Percentiles rank a stretch among this genome's conserved stretches.
Conservation (phyloP, 2,797 vertebrate genomes). For the Anguilla anguilla region DNA sequence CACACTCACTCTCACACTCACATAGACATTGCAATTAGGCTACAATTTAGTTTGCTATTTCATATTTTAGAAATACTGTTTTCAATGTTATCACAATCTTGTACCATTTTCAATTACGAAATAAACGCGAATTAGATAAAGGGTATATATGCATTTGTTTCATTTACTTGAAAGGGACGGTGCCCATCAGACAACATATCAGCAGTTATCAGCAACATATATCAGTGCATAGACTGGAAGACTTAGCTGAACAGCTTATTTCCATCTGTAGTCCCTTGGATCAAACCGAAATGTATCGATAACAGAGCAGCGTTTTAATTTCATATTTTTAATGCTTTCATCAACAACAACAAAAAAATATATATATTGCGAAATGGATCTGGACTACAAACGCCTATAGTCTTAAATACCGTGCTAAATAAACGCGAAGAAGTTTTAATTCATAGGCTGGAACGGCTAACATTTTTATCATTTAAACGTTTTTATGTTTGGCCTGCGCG, state of each 20-base stretch:
- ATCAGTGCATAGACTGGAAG: not conserved
- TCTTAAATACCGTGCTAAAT: not conserved
- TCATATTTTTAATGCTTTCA: not conserved
- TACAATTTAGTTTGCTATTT: not conserved
- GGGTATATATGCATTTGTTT: too few species aligned
- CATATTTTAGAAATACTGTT: not conserved
- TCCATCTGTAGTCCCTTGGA: not conserved
- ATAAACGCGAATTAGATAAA: not conserved
- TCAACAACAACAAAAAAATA: not conserved
- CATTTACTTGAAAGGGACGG: not conserved
- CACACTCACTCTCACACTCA: conserved; percentile 6
- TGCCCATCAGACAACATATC: not conserved
- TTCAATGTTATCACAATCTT: not conserved
- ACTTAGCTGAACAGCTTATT: not conserved
- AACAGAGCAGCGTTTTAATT: not conserved
- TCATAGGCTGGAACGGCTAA: not conserved
- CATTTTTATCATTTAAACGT: not conserved
- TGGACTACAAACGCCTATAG: not conserved
- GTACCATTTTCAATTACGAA: not conserved
- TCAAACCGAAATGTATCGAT: not conserved
- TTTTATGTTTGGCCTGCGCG: not conserved
- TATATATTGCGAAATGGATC: not conserved
- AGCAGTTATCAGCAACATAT: not conserved
- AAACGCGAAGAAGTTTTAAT: not conserved
- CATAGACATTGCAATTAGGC: conserved; percentile 17